phyloP scores from a whole-genome alignment of 2,888 invertebrate species.

The Pristionchus maxplancki region DNA sequence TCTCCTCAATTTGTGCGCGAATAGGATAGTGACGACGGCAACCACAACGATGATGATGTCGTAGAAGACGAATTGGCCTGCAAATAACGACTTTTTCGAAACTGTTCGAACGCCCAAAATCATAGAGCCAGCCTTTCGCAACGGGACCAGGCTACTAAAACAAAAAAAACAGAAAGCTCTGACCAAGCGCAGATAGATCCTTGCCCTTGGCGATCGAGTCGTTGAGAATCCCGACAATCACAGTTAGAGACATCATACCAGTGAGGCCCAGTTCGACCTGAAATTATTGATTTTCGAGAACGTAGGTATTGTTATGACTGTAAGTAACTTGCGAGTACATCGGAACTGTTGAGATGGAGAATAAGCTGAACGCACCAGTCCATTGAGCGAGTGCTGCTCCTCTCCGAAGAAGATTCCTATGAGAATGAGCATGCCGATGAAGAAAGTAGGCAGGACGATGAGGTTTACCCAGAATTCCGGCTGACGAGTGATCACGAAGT shows the following conservation, averaged over 20 bases:
- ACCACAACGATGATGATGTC: neutral
- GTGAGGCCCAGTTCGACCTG: neutral
- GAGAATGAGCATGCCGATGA: neutral
- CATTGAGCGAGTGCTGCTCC: neutral
- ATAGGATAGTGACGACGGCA: neutral
- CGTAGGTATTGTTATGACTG: too few species aligned
- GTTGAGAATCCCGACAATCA: neutral
- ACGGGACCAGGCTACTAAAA: too few species aligned
- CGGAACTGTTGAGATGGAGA: too few species aligned
- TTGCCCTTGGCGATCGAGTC: neutral
- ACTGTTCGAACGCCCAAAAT: too few species aligned
- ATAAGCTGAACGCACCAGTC: neutral
- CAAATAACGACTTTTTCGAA: neutral
- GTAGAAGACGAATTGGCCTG: neutral
- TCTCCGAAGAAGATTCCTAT: neutral
- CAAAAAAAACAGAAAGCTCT: neutral
- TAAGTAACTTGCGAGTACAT: too few species aligned
- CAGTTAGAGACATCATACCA: neutral
- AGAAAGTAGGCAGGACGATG: neutral
- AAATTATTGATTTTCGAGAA: neutral
- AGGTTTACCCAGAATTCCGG: neutral
- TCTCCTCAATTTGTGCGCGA: neutral
- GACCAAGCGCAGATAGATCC: neutral
- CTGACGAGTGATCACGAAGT: slow-evolving; percentile 25
- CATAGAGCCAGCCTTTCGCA: too few species aligned